Evolutionary conservation across 2,888 invertebrate genomes (phyloP), one percentile per base, ranked within the genome.

Genomic region (Xylocampa areola): DNA sequence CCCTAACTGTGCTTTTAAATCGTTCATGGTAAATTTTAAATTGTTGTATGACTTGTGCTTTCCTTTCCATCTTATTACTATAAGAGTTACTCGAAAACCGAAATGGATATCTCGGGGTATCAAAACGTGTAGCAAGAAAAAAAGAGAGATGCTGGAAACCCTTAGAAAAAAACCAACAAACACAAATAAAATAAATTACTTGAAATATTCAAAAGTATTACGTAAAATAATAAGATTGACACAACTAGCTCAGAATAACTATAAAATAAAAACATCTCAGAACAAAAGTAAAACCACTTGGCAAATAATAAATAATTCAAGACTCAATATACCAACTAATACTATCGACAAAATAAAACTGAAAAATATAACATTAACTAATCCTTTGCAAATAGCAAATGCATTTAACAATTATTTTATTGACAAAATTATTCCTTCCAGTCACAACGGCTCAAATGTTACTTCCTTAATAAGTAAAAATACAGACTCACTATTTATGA

Each of bases 171-270:
- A 30, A 3, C 30, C 29, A 11, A 41, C 29, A 17, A 4, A 41
- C 19, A 19, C 6, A 19, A 41, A 41, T 41, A 41, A 41, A 30
- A 10, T 16, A 4, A 41, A 30, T 11, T 41, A 30, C n/a, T 29
- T n/a, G n/a, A n/a, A 29, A 10, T n/a, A n/a, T n/a, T n/a, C n/a
- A n/a, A n/a, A n/a, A n/a, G n/a, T n/a, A n/a, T n/a, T n/a, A n/a
- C n/a, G 29, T 16, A 41, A 29, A 41, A 30, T 41, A 17, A 41
- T 41, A 41, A 41, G 19, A 41, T 11, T 41, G 27, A 41, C 41
- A 41, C 41, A 30, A 47, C 33, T 14, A 35, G 16, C 11, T 35
- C 25, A 35, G 13, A 35, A 45, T 32, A 43, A 32, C 25, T 10
- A 17, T 13, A 43, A 43, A 30, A 29, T 10, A 29, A 29, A n/a